Conservation (phyloP, 2,797 vertebrate species). For the Mus caroli region DNA sequence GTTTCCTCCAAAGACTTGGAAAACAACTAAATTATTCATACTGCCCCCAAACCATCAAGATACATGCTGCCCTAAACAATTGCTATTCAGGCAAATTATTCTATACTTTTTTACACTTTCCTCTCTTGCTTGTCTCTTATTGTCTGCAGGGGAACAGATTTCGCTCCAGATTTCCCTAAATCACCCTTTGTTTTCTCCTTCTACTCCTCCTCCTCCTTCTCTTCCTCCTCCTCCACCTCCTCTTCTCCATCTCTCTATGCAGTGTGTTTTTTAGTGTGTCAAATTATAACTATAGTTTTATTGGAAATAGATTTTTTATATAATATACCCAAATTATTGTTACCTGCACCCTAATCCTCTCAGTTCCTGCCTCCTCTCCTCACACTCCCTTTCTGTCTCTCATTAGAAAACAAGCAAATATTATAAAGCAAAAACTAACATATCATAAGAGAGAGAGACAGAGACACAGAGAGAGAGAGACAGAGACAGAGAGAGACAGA, state of each 20-base stretch:
- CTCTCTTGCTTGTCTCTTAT: background rate
- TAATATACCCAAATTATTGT: background rate
- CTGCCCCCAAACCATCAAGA: background rate
- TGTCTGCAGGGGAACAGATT: background rate
- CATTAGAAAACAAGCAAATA: background rate
- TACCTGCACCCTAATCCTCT: background rate
- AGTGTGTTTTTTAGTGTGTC: background rate
- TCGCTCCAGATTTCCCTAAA: background rate
- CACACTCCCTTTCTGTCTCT: background rate
- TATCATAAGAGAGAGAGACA: background rate
- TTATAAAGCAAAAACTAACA: too few species aligned
- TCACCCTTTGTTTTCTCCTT: background rate
- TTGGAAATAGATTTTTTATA: background rate
- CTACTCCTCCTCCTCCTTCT: too few species aligned
- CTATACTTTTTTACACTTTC: background rate
- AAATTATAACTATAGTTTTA: background rate
- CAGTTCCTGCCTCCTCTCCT: too few species aligned
- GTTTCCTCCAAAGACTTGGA: constrained; percentile 42
- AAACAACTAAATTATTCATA: background rate
- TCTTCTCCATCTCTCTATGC: background rate
- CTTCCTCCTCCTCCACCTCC: too few species aligned
- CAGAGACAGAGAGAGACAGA: too few species aligned
- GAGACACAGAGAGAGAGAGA: too few species aligned
- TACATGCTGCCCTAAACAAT: background rate
- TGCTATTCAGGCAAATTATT: background rate